These are phyloP conservation scores for Neolamprologus cancellatus DNA, from an alignment of 2,113 vertebrate species.

Conservation along the genomic window DNA sequence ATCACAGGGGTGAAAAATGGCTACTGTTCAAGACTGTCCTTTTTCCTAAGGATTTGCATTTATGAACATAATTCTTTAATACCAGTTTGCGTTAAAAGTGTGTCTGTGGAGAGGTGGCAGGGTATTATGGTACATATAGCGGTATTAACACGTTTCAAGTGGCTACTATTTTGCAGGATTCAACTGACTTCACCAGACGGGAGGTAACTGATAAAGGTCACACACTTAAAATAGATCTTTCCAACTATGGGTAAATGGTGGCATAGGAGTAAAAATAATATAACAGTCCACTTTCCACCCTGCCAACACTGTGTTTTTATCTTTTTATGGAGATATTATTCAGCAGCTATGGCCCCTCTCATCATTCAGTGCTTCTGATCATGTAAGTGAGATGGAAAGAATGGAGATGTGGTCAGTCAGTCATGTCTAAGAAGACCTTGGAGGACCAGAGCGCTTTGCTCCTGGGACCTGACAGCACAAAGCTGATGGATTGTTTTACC, in stretches of 20 bases:
- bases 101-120: not conserved
- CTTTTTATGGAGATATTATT: slow-evolving; percentile 61
- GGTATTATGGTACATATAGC: not conserved
- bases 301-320: slow-evolving; percentile 27
- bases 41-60: slow-evolving; percentile 10
- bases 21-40: not conserved
- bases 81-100: not conserved
- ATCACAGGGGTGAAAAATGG: not conserved
- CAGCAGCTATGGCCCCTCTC: slow-evolving; percentile 30
- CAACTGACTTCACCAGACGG: slow-evolving; percentile 1
- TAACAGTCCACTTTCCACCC: slow-evolving; percentile 1
- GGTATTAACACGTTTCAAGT: not conserved
- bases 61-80: not conserved
- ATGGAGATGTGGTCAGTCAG: slow-evolving; percentile 57
- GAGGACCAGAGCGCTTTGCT: slow-evolving; percentile 43
- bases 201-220: slow-evolving; percentile 40
- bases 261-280: not conserved
- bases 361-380: slow-evolving; percentile 39
- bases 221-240: slow-evolving; percentile 43
- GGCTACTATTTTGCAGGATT: not conserved
- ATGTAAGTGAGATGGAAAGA: slow-evolving; percentile 58
- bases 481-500: slow-evolving; percentile 44
- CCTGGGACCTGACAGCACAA: slow-evolving; percentile 29
- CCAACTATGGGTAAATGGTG: slow-evolving; percentile 20
- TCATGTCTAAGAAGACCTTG: slow-evolving; percentile 68